Evolutionary conservation across 2,113 vertebrate species (phyloP), one percentile per base, ranked within the genome.

Genomic region (Corythoichthys haematopterus): DNA sequence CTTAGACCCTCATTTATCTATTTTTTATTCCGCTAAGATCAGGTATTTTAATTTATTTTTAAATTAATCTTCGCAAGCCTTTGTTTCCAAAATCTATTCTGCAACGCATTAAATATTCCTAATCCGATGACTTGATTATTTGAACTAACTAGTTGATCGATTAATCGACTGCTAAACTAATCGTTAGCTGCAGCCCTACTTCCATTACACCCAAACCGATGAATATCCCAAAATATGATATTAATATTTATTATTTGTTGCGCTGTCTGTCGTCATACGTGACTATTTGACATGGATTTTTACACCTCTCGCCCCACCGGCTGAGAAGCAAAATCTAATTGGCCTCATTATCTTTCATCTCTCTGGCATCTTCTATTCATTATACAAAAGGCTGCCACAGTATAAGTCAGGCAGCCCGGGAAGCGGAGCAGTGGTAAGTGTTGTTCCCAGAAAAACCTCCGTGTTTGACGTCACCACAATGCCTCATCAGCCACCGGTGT

Each of bases 401-500:
- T 84, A 78, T 77, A 79, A 78, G 81, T 83, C 82, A 79, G 79
- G 82, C 84, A 83, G 78, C 83, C 84, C 80, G 72, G 69, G 79
- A 84, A 80, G 81, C 78, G 35, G 59, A 48, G 71, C 85, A 74
- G 74, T 61, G 87, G 87, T 83, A 86, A 87, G 80, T 69, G 80
- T 65, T 74, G 77, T 81, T 85, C 78, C 59, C 80, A 77, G 74
- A 78, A 84, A 86, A 74, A 62, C 74, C 66, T 75, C 37, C 5
- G 73, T 46, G 72, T 75, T 82, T 86, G 82, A 88, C 85, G 85
- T 90, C 87, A 88, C 79, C 80, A 83, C 85, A 86, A 85, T 85
- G 84, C 81, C 88, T 87, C 88, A 88, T 88, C 87, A 88, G 84
- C 85, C 85, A 82, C 83, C 74, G 70, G 80, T 86, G 80, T 77